phyloP scores from a whole-genome alignment of 2,888 invertebrate genomes.

The Linyphia triangularis region DNA sequence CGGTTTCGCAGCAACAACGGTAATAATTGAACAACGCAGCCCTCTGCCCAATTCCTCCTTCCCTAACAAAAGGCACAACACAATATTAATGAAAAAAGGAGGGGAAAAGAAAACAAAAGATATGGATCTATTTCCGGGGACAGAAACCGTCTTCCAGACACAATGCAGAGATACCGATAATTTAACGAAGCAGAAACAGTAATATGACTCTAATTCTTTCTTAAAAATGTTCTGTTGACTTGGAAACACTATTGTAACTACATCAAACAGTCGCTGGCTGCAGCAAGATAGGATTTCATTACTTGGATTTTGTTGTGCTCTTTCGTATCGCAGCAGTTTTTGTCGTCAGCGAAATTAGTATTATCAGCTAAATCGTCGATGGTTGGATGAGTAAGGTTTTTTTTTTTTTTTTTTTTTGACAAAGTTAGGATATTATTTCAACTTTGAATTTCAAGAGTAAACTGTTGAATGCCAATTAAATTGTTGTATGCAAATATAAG shows the following conservation, averaged over 20 bases:
- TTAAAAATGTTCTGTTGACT: slow-evolving; percentile 62
- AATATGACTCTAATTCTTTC: slow-evolving; percentile 69
- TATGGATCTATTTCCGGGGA: slow-evolving; percentile 9
- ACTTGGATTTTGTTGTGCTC: too few relatives aligned
- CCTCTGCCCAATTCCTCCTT: background rate
- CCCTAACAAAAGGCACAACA: background rate
- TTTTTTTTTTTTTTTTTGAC: too few relatives aligned
- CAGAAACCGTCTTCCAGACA: background rate
- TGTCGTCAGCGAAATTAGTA: background rate
- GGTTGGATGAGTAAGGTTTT: too few relatives aligned
- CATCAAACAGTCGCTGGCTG: background rate
- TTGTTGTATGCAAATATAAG: too few relatives aligned
- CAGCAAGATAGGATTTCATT: background rate
- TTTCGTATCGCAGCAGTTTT: background rate
- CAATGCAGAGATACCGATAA: slow-evolving; percentile 64
- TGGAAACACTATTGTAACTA: slow-evolving; percentile 7
- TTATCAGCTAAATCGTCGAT: background rate
- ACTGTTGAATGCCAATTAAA: too few relatives aligned
- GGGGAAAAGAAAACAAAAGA: slow-evolving; percentile 17
- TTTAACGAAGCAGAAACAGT: slow-evolving; percentile 73
- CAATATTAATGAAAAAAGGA: background rate
- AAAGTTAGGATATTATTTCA: too few relatives aligned
- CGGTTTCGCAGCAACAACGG: slow-evolving; percentile 56
- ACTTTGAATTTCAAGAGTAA: too few relatives aligned
- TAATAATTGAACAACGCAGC: slow-evolving; percentile 61